Evolutionary conservation across 30 jellyfish, hydroid and myxozoan species (phyloP).

Genomic region (Morbakka virulenta): DNA sequence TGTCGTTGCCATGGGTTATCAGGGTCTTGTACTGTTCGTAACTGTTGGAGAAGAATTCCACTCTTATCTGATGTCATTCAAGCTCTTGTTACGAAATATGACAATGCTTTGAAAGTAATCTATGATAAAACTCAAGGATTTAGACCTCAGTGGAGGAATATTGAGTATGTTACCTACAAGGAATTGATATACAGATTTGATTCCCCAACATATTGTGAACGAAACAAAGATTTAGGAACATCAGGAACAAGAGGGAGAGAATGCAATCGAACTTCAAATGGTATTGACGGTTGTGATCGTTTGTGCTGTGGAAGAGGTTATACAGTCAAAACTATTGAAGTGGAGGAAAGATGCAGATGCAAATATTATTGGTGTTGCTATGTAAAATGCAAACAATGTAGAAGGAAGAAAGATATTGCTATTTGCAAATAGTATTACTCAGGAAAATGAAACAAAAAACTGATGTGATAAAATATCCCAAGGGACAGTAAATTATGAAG

Average conservation of each 20-base stretch:
- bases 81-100: slow-evolving; percentile 42
- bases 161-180: not conserved
- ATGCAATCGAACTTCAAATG: slow-evolving; percentile 55
- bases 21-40: slow-evolving; percentile 73
- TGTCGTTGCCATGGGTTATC: slow-evolving; percentile 89
- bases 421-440: slow-evolving; percentile 65
- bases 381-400: slow-evolving; percentile 69
- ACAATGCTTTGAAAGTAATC: slow-evolving; percentile 51
- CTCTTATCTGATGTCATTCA: slow-evolving; percentile 24
- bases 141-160: slow-evolving; percentile 57
- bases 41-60: slow-evolving; percentile 76
- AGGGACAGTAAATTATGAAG: no score
- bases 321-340: slow-evolving; percentile 44
- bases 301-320: slow-evolving; percentile 82
- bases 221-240: slow-evolving; percentile 39
- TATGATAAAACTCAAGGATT: slow-evolving; percentile 38
- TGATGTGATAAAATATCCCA: no score
- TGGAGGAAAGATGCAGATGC: slow-evolving; percentile 67
- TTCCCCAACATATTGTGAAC: slow-evolving; percentile 72
- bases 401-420: slow-evolving; percentile 40
- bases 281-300: slow-evolving; percentile 64
- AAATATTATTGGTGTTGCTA: slow-evolving; percentile 76
- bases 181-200: slow-evolving; percentile 57
- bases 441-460: no score
- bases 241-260: slow-evolving; percentile 71